A percentile compares a stretch with the other conserved stretches of the same genome.
phyloP scores from a whole-genome alignment of 2,113 vertebrate species.

The Hippocampus guttulatus region DNA sequence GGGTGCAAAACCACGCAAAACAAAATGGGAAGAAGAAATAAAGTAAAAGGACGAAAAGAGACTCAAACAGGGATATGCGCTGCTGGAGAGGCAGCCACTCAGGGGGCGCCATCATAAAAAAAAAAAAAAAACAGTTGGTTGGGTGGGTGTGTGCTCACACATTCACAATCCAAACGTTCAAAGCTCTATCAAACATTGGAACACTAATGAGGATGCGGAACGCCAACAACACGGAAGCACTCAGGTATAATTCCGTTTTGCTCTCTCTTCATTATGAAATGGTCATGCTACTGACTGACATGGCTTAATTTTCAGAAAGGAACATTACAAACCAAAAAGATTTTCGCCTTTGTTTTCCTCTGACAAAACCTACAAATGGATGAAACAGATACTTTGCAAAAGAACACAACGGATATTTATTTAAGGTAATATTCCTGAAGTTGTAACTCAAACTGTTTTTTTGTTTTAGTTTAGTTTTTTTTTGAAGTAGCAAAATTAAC shows the following conservation, averaged over 20 bases:
- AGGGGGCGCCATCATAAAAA: too few species aligned
- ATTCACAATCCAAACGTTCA: background rate
- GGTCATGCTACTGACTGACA: background rate
- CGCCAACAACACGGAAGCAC: background rate
- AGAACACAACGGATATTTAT: background rate
- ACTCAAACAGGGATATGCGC: too few species aligned
- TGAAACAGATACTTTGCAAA: slow-evolving; percentile 5
- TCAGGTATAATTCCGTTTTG: background rate
- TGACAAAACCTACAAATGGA: slow-evolving; percentile 41
- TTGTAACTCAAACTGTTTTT: background rate
- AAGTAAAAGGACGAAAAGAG: too few species aligned
- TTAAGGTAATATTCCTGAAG: slow-evolving; percentile 3
- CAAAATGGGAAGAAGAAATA: too few species aligned
- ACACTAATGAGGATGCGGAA: background rate
- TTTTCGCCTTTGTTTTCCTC: background rate
- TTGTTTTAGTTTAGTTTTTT: too few species aligned
- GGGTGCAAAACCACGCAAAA: too few species aligned
- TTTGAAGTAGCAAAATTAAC: too few species aligned
- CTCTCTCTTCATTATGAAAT: background rate
- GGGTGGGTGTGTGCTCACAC: too few species aligned
- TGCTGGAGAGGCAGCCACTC: too few species aligned
- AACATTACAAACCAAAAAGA: background rate
- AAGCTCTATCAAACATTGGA: background rate
- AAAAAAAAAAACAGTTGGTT: too few species aligned
- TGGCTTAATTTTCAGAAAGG: background rate